These are phyloP conservation scores for Poecilia velifera DNA, from an alignment of 2,797 vertebrate genomes.

Conservation along the genomic window DNA sequence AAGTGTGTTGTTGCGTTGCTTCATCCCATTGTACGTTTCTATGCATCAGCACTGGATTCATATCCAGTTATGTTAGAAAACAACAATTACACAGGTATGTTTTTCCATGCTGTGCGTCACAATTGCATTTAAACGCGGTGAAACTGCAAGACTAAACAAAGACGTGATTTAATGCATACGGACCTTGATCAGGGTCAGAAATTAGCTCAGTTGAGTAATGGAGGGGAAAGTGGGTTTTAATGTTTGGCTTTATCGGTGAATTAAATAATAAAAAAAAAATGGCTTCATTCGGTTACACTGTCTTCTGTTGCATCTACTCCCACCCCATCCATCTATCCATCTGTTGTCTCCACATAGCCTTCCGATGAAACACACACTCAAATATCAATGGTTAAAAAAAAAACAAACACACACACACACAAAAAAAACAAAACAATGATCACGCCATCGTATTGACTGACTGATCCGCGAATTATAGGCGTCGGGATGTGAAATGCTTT, in stretches of 20 bases:
- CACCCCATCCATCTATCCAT: background rate
- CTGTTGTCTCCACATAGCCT: background rate
- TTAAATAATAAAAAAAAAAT: slow-evolving; percentile 1
- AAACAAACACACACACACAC: no score
- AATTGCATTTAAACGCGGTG: slow-evolving; percentile 23
- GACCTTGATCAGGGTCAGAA: background rate
- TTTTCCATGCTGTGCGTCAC: slow-evolving; percentile 47
- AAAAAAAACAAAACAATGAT: background rate
- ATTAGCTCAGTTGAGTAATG: no score
- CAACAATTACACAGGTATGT: slow-evolving; percentile 15
- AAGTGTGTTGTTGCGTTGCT: background rate
- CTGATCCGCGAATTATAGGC: slow-evolving; percentile 25
- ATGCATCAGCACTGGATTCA: slow-evolving; percentile 2
- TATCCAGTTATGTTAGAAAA: background rate
- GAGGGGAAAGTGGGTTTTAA: background rate
- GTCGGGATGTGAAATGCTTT: slow-evolving; percentile 16
- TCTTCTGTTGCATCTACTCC: background rate
- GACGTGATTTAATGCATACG: background rate
- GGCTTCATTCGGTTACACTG: background rate
- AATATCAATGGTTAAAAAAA: background rate
- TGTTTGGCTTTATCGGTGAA: background rate
- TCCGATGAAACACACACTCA: background rate
- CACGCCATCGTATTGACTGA: background rate
- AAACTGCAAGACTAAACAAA: background rate
- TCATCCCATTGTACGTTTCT: background rate